A percentile compares a stretch with the other conserved stretches of the same genome.
These are phyloP conservation scores for Himalopsyche tibetana DNA, from an alignment of 2,888 invertebrate genomes.

Conservation along the genomic window DNA sequence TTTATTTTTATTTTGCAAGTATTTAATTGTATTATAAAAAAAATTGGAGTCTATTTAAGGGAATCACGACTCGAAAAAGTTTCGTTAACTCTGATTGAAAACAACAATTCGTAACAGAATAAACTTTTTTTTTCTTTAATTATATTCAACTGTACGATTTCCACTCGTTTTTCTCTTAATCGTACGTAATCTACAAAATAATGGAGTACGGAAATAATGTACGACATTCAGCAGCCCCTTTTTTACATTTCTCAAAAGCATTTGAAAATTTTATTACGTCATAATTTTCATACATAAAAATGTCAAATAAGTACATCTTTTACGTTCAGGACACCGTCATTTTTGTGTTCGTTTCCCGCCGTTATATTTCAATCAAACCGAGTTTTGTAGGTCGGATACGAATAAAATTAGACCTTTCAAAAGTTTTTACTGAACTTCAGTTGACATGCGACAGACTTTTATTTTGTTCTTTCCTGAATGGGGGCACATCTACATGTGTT, in stretches of 20 bases:
- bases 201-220: constrained; percentile 45
- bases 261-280: constrained; percentile 47
- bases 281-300: constrained; percentile 49
- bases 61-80: too few species aligned
- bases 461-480: background rate
- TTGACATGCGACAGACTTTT: constrained; percentile 15
- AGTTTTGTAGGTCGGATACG: constrained; percentile 22
- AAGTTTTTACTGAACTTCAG: background rate
- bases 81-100: too few species aligned
- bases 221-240: constrained; percentile 52
- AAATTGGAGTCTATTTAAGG: too few species aligned
- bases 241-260: constrained; percentile 31
- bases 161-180: background rate
- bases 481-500: background rate
- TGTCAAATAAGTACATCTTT: constrained; percentile 27
- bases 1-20: too few species aligned
- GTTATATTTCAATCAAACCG: constrained; percentile 21
- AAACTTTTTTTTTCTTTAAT: background rate
- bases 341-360: background rate
- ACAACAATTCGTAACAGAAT: too few species aligned
- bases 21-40: too few species aligned
- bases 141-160: background rate
- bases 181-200: background rate
- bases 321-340: background rate
- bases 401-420: constrained; percentile 4